Conservation (phyloP, 1,140 invertebrate species). For the Pseudomyrmex pallidus region DNA sequence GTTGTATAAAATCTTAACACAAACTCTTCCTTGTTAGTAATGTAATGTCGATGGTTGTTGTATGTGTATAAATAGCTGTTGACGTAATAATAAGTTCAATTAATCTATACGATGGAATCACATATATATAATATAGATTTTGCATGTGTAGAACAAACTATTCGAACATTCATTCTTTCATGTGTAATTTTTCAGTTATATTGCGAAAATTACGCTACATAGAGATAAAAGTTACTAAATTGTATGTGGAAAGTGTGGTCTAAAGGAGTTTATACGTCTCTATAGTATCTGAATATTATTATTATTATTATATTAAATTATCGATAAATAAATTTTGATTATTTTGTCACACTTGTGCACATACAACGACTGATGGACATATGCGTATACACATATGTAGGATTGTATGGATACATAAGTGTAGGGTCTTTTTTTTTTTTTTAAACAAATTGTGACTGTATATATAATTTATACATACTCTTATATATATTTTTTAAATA, state of each 20-base stretch:
- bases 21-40: background rate
- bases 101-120: constrained; percentile 6
- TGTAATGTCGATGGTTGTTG: constrained; percentile 26
- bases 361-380: background rate
- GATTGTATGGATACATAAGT: background rate
- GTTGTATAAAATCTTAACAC: constrained; percentile 14
- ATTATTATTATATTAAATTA: constrained; percentile 13
- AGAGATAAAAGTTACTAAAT: constrained; percentile 47
- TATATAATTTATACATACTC: too few relatives aligned
- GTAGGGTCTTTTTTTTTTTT: background rate
- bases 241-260: constrained; percentile 39
- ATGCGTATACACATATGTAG: background rate
- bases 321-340: constrained; percentile 46
- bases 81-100: constrained; percentile 2
- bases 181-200: background rate
- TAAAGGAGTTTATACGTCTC: constrained; percentile 43
- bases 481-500: background rate
- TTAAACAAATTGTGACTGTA: background rate
- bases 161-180: constrained; percentile 30
- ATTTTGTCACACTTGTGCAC: constrained; percentile 10
- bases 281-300: constrained; percentile 17
- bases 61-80: constrained; percentile 20
- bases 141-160: constrained; percentile 14
- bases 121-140: background rate
- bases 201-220: constrained; percentile 48